Evolutionary conservation across 2,888 invertebrate species (phyloP).

Genomic region (Plebejus anna): DNA sequence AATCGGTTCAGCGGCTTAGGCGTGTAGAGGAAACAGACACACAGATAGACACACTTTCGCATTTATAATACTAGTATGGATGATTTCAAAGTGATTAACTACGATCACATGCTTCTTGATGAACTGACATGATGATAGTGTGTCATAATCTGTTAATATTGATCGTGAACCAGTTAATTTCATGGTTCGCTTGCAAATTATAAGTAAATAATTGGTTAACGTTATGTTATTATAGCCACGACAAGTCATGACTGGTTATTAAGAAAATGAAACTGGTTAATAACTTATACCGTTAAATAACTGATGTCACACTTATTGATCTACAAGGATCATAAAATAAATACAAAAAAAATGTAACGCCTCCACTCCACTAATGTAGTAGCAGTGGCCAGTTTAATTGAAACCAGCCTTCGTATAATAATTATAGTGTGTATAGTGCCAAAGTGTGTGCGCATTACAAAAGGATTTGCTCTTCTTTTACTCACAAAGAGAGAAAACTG

Average conservation of each 20-base stretch:
- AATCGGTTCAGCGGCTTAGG: no score
- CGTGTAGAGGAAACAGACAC: no score
- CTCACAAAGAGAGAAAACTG: no score
- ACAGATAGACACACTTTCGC: no score
- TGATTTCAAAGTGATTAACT: neutral
- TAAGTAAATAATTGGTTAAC: neutral
- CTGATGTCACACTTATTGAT: neutral
- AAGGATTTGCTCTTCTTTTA: no score
- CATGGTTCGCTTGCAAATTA: constrained; percentile 6
- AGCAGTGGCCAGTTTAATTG: no score
- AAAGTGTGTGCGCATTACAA: no score
- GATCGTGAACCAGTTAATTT: neutral
- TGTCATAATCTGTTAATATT: neutral
- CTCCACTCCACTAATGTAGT: no score
- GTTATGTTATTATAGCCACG: neutral
- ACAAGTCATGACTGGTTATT: constrained; percentile 2
- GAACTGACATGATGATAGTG: neutral
- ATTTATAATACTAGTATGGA: no score
- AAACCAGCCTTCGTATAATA: no score
- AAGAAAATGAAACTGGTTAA: neutral
- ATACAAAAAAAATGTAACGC: neutral
- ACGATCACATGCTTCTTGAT: neutral
- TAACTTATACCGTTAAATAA: neutral
- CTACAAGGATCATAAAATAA: neutral
- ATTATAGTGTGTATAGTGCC: no score